These are phyloP conservation scores for Eremobia ochroleuca DNA, from an alignment of 2,888 invertebrate genomes.

Conservation along the genomic window DNA sequence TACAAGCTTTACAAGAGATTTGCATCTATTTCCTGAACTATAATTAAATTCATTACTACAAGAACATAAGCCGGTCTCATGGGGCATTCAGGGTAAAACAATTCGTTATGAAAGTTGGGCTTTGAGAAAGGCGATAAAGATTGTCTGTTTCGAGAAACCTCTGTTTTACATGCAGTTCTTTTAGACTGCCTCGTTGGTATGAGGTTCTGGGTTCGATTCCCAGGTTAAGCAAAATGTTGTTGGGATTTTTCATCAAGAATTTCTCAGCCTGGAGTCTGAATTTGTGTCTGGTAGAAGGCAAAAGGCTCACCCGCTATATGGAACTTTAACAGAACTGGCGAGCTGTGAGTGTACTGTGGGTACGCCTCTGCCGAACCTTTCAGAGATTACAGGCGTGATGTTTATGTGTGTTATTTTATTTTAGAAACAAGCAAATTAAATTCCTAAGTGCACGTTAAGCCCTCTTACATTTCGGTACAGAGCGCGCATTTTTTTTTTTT, in stretches of 20 bases:
- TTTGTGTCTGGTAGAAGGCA: not conserved
- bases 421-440: not conserved
- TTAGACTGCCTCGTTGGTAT: not conserved
- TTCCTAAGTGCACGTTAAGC: not conserved
- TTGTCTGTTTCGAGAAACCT: not conserved
- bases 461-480: too few species aligned
- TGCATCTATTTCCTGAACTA: slow-evolving; percentile 56
- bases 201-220: too few species aligned
- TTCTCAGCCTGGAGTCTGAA: too few species aligned
- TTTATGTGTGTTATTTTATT: not conserved
- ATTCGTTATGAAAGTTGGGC: slow-evolving; percentile 51
- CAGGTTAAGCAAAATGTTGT: not conserved
- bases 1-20: slow-evolving; percentile 4
- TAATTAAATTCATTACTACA: slow-evolving; percentile 58
- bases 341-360: too few species aligned
- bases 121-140: slow-evolving; percentile 38
- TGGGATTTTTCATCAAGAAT: not conserved
- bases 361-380: too few species aligned
- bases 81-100: slow-evolving; percentile 42
- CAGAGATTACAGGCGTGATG: too few species aligned
- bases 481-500: too few species aligned
- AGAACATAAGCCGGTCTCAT: slow-evolving; percentile 30
- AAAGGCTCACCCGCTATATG: not conserved
- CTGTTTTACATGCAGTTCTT: not conserved
- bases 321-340: too few species aligned